Percentiles rank a stretch among this genome's conserved stretches.
Evolutionary conservation across 2,797 vertebrate species (phyloP).

Genomic region (Champsocephalus esox): DNA sequence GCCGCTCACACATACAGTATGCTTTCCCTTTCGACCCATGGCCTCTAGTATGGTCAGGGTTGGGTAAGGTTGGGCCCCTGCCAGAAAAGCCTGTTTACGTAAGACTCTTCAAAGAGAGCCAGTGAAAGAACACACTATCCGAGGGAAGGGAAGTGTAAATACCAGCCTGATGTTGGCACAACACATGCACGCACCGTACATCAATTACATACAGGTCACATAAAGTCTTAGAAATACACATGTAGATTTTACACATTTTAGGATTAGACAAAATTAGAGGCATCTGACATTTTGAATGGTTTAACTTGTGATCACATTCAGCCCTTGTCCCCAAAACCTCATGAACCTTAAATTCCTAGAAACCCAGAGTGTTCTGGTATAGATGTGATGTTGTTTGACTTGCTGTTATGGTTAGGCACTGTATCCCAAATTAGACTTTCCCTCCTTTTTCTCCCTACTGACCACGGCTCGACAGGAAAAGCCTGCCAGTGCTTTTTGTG

Average conservation of each 20-base stretch:
- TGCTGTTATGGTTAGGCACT: constrained; percentile 62
- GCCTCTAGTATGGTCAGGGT: constrained; percentile 71
- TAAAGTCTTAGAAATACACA: constrained; percentile 54
- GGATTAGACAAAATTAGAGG: constrained; percentile 2
- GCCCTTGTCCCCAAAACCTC: constrained; percentile 28
- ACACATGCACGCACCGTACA: constrained; percentile 51
- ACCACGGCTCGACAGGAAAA: constrained; percentile 68
- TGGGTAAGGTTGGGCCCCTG: constrained; percentile 54
- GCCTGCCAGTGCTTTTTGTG: constrained; percentile 40
- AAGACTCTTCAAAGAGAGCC: constrained; percentile 76
- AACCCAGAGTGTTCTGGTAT: constrained; percentile 44
- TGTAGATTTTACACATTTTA: constrained; percentile 19
- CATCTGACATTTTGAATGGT: constrained; percentile 18
- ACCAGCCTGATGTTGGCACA: constrained; percentile 75
- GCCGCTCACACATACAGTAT: constrained; percentile 14
- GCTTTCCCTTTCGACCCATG: constrained; percentile 54
- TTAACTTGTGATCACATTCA: constrained; percentile 6
- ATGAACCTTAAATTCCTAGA: constrained; percentile 58
- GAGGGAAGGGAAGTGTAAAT: constrained; percentile 76
- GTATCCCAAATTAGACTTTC: constrained; percentile 66
- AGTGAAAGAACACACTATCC: constrained; percentile 78
- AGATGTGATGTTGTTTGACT: constrained; percentile 69
- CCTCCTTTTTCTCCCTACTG: constrained; percentile 49
- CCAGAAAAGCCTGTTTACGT: constrained; percentile 72
- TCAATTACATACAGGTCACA: constrained; percentile 36